A percentile compares a stretch with the other conserved stretches of the same genome.
phyloP scores from a whole-genome alignment of 2,888 invertebrate species.

The Boloria euphrosyne region DNA sequence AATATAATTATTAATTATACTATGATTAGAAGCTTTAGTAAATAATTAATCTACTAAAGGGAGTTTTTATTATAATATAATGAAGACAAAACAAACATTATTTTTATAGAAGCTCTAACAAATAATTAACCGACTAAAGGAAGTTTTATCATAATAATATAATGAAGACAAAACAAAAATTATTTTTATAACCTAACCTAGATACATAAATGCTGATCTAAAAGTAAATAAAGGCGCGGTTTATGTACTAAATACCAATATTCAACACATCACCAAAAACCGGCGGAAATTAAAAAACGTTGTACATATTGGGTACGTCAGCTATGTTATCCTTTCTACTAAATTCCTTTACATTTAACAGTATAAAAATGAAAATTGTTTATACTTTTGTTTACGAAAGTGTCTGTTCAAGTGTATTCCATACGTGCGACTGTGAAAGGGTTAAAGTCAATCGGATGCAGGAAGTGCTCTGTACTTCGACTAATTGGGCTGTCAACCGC shows the following conservation, averaged over 20 bases:
- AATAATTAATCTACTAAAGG: too few species aligned
- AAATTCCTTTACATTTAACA: neutral
- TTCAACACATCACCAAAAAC: constrained; percentile 12
- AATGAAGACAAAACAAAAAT: neutral
- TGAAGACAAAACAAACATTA: too few species aligned
- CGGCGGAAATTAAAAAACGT: constrained; percentile 19
- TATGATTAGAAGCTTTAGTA: too few species aligned
- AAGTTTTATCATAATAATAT: too few species aligned
- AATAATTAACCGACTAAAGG: too few species aligned
- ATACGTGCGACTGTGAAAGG: constrained; percentile 39
- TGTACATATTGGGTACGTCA: constrained; percentile 20
- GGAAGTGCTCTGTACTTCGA: constrained; percentile 54
- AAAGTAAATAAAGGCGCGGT: constrained; percentile 5
- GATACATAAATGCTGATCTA: too few species aligned
- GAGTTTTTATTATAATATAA: too few species aligned
- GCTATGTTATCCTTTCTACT: constrained; percentile 7
- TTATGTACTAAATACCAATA: neutral
- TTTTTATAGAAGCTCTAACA: too few species aligned
- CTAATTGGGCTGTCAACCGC: constrained; percentile 75
- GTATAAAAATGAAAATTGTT: constrained; percentile 1
- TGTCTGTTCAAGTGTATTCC: constrained; percentile 5
- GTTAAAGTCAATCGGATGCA: constrained; percentile 42
- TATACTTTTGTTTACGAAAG: neutral
- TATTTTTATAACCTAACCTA: neutral
- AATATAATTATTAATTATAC: too few species aligned